phyloP scores from a whole-genome alignment of 53 echinoderm and acorn worm species.

The Hippasteria phrygiana region DNA sequence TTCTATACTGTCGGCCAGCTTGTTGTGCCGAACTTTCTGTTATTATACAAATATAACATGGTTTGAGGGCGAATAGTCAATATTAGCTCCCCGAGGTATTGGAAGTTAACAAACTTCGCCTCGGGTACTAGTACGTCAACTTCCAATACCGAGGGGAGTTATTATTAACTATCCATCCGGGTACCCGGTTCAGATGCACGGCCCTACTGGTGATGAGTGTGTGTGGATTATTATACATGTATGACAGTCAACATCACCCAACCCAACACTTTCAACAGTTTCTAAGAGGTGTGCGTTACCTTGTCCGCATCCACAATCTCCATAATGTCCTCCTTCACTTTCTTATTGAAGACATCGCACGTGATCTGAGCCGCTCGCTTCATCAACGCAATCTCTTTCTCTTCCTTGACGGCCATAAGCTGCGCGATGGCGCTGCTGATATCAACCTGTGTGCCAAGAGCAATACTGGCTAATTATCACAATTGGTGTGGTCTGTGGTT shows the following conservation, averaged over 20 bases:
- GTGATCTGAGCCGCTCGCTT: conserved; percentile 96
- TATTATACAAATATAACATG: not conserved
- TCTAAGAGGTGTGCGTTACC: conserved; percentile 21
- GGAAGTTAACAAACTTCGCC: too few relatives aligned
- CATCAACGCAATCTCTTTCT: conserved; percentile 89
- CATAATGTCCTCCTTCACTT: conserved; percentile 97
- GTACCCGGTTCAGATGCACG: too few relatives aligned
- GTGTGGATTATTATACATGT: too few relatives aligned
- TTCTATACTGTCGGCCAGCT: conserved; percentile 94
- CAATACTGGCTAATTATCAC: not conserved
- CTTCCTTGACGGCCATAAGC: conserved; percentile 97
- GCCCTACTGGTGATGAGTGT: too few relatives aligned
- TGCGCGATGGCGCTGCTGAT: conserved; percentile 83
- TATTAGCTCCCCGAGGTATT: too few relatives aligned
- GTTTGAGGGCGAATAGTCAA: too few relatives aligned
- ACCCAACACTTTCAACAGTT: not conserved
- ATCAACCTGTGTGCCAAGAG: conserved; percentile 71
- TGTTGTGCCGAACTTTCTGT: conserved; percentile 93
- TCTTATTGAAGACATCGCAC: conserved; percentile 97
- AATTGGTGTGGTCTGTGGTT: too few relatives aligned
- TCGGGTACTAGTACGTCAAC: too few relatives aligned
- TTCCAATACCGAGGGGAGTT: too few relatives aligned
- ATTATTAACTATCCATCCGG: too few relatives aligned
- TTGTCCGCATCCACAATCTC: conserved; percentile 97
- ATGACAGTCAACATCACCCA: too few relatives aligned